Base-by-base conservation (phyloP, 2,888 invertebrate genomes). In the Eustalomyia histrio region DNA sequence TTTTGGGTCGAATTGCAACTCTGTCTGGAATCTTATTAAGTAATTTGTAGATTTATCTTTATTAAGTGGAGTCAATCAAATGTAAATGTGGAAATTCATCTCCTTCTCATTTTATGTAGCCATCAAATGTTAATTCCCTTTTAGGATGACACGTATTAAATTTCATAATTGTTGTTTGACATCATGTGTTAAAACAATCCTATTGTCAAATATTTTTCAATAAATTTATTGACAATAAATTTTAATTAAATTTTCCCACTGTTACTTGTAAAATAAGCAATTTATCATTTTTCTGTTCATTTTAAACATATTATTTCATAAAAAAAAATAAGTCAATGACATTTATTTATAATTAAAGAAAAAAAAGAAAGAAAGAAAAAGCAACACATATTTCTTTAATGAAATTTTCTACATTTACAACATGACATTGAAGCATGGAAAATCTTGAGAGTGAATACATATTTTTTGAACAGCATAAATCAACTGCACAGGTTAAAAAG, bases 391-490 rank as follows among this genome's bases (percentile, higher is more conserved):
- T 57, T 76, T 76, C n/a, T 65, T 65, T 53, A 72, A 10, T 47
- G 18, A 9, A 12, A 53, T 65, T 53, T 65, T 29, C 53, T 60
- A 60, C 53, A 71, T 71, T 72, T 65, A 64, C 71, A 65, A 53
- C 43, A n/a, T 16, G 60, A 53, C 71, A 78, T 52, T 78, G 72
- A 78, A 67, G 72, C 78, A 67, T 78, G 72, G 72, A 67, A 78
- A 67, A 35, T 65, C 60, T 72, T 61, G 67, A 72, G 55, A 61
- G 55, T 71, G 17, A 35, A 58, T 21, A 21, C 4, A 21, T 21
- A n/a, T 5, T 17, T 60, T 60, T 57, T 47, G n/a, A 47, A 47
- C n/a, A 16, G 57, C n/a, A 29, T 29, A 16, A 47, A 5, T 67
- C 67, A 72, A 67, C 24, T 67, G 7, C 29, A n/a, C 17, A 65